Base-by-base conservation (phyloP, 2,797 vertebrate species). In the Poliocrania exsul region DNA sequence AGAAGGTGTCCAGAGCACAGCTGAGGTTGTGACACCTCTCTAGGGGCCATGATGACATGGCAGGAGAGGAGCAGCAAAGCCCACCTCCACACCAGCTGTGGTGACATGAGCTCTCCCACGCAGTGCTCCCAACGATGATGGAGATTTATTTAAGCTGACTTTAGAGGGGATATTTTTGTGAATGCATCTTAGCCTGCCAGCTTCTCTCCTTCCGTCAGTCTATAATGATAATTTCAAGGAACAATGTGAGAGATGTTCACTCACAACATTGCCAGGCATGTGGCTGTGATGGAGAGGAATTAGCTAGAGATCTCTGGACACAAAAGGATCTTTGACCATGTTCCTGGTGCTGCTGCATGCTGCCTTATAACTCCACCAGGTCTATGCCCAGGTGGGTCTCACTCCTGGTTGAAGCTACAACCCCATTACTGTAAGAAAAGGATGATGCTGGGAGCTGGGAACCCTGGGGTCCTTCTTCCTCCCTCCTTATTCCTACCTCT, bases 71-170 rank as follows among this genome's bases (percentile, higher is more conserved):
- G 40, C 78, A 89, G 91, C 46, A 66, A 47, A 77, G 58, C n/a
- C 75, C 46, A 84, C 79, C 77, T 82, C 85, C 3, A 2, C 40
- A 50, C 35, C 1, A 17, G 67, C 61, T 10, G 0, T 16, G 44
- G 64, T 35, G 81, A 61, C 94, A 65, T 5, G 38, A 92, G 72
- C 57, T 93, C 85, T 86, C 82, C 82, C 85, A 67, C 33, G 6
- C 80, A 77, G 84, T 0, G 0, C 81, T 74, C 53, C 20, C 40
- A 13, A 8, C 1, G n/a, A 71, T 82, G 95, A 92, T 81, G 94
- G 92, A 94, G 75, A 83, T 86, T 95, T 90, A 93, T 93, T 94
- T 81, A 94, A 96, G 64, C 91, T 90, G 94, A 81, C 82, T 89
- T 86, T 42, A 66, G 75, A 73, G 47, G 58, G 69, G 72, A 71